A percentile compares a stretch with the other conserved stretches of the same genome.
These are phyloP conservation scores for Tetragonisca angustula DNA, from an alignment of 2,888 invertebrate species.

Conservation along the genomic window DNA sequence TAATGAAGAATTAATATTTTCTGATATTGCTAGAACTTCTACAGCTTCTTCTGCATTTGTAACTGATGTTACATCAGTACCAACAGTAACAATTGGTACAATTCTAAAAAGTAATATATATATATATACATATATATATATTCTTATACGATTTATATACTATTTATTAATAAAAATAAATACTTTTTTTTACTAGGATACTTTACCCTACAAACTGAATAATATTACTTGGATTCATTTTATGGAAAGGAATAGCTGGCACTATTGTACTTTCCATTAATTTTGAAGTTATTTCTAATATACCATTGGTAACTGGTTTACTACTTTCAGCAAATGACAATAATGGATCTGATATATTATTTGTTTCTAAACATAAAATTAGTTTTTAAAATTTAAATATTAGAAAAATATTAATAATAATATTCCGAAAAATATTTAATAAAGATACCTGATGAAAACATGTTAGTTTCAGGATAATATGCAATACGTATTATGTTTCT, in stretches of 20 bases:
- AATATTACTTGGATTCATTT: conserved; percentile 78
- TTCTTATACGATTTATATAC: not conserved
- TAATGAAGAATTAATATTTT: conserved; percentile 73
- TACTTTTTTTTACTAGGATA: not conserved
- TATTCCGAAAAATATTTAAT: not conserved
- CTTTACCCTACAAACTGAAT: conserved; percentile 79
- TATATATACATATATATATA: not conserved
- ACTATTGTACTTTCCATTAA: conserved; percentile 82
- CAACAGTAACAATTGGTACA: conserved; percentile 75
- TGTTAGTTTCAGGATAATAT: conserved; percentile 88
- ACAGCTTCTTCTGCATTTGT: conserved; percentile 90
- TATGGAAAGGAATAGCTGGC: conserved; percentile 81
- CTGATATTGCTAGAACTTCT: conserved; percentile 87
- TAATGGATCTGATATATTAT: conserved; percentile 66
- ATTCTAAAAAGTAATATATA: conserved; percentile 45
- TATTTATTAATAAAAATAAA: conserved; percentile 1
- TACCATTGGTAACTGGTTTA: conserved; percentile 79
- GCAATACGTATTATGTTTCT: conserved; percentile 92
- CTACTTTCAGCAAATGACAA: conserved; percentile 78
- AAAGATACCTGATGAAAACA: conserved; percentile 69
- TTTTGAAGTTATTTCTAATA: conserved; percentile 82
- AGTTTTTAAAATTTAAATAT: not conserved
- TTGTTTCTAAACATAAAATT: conserved; percentile 40
- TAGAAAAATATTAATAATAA: not conserved
- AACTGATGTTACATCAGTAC: conserved; percentile 84